A percentile compares a stretch with the other conserved stretches of the same genome.
Conservation (phyloP, 2,888 invertebrate genomes). For the Platycheirus rosarum region DNA sequence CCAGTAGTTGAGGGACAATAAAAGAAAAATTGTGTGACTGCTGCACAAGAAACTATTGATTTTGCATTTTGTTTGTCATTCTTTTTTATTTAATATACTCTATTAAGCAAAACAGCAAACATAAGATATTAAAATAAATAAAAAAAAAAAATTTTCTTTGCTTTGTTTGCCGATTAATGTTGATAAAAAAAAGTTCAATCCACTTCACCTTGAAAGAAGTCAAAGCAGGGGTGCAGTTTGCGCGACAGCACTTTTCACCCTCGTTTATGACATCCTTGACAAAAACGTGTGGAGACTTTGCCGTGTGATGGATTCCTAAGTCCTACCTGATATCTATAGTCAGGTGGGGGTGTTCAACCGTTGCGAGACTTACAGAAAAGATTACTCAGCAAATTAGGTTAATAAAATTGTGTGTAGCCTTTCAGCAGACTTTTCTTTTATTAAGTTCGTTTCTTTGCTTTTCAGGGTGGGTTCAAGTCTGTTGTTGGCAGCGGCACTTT, state of each 20-base stretch:
- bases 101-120: conserved; percentile 20
- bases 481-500: too few relatives aligned
- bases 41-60: conserved; percentile 19
- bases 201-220: conserved; percentile 48
- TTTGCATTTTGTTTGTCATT: conserved; percentile 12
- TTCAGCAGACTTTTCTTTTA: conserved; percentile 10
- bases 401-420: conserved; percentile 44
- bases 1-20: conserved; percentile 18
- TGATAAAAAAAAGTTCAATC: conserved; percentile 13
- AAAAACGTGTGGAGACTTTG: background rate
- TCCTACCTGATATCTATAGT: conserved; percentile 2
- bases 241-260: conserved; percentile 34
- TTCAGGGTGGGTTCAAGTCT: background rate
- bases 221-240: conserved; percentile 23
- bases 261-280: conserved; percentile 26
- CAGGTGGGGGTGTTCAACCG: conserved; percentile 7
- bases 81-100: background rate
- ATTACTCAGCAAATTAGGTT: conserved; percentile 63
- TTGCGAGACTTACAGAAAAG: conserved; percentile 18
- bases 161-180: conserved; percentile 17
- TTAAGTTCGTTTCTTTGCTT: conserved; percentile 30
- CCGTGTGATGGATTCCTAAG: background rate
- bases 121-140: conserved; percentile 17
- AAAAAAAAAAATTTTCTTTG: background rate
- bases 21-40: conserved; percentile 11